Evolutionary conservation across 2,888 invertebrate species (phyloP).

Genomic region (Polyommatus icarus): DNA sequence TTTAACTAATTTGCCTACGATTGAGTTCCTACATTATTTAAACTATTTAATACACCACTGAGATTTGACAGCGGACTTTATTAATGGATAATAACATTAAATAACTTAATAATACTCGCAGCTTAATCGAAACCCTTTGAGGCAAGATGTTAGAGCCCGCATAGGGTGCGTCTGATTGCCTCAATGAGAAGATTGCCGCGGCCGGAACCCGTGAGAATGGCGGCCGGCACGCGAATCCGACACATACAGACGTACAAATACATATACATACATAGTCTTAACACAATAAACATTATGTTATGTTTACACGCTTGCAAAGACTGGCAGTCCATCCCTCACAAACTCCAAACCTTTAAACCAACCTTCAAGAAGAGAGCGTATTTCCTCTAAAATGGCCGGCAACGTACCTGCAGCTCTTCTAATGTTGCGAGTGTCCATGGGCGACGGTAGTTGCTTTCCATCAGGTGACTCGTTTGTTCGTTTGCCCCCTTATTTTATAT

Average conservation of each 20-base stretch:
- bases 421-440: too few relatives aligned
- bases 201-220: slow-evolving; percentile 46
- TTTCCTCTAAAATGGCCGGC: too few relatives aligned
- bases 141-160: slow-evolving; percentile 40
- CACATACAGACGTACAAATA: slow-evolving; percentile 19
- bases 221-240: slow-evolving; percentile 45
- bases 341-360: too few relatives aligned
- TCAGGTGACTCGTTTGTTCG: too few relatives aligned
- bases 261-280: background rate
- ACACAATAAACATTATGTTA: background rate
- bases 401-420: too few relatives aligned
- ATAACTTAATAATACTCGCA: background rate
- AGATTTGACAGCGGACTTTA: background rate
- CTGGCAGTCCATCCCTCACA: too few relatives aligned
- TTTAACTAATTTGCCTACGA: too few relatives aligned
- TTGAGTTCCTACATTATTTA: too few relatives aligned
- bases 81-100: background rate
- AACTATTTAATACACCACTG: background rate
- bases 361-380: too few relatives aligned
- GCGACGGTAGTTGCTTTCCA: too few relatives aligned
- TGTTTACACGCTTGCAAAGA: too few relatives aligned
- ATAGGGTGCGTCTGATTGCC: slow-evolving; percentile 49
- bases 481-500: too few relatives aligned
- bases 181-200: slow-evolving; percentile 53
- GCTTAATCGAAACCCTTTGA: background rate